Evolutionary conservation across 2,888 invertebrate genomes (phyloP).

Genomic region (Calliphora vomitoria): DNA sequence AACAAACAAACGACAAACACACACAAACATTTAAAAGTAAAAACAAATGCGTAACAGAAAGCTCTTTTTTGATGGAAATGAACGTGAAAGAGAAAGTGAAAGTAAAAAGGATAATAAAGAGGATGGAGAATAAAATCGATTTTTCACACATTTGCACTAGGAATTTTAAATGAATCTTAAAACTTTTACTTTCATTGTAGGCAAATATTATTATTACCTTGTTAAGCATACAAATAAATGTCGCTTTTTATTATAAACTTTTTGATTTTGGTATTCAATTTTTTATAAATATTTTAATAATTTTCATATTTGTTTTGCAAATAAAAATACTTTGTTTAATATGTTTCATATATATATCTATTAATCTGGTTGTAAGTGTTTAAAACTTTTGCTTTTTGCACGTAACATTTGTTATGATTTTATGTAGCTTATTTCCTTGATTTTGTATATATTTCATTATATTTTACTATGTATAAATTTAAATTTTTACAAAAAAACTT

Average conservation of each 20-base stretch:
- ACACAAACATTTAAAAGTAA: constrained; percentile 44
- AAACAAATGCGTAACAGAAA: constrained; percentile 50
- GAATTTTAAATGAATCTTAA: constrained; percentile 53
- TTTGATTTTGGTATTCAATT: constrained; percentile 32
- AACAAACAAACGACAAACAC: constrained; percentile 54
- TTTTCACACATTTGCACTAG: constrained; percentile 70
- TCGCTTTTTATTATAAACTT: constrained; percentile 15
- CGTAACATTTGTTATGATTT: constrained; percentile 80
- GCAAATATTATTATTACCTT: constrained; percentile 41
- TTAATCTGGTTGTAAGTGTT: constrained; percentile 79
- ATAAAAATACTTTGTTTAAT: neutral
- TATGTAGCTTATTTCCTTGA: constrained; percentile 69
- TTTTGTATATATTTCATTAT: constrained; percentile 14
- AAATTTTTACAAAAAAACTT: constrained; percentile 25
- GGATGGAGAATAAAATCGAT: constrained; percentile 69
- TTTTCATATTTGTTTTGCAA: constrained; percentile 26
- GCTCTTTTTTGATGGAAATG: constrained; percentile 2
- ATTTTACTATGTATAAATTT: neutral
- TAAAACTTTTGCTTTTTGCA: constrained; percentile 77
- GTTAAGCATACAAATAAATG: constrained; percentile 43
- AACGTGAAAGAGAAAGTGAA: constrained; percentile 31
- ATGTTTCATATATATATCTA: constrained; percentile 35
- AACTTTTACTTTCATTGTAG: constrained; percentile 24
- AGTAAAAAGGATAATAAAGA: constrained; percentile 40
- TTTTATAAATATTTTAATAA: constrained; percentile 25